Evolutionary conservation across 2,888 invertebrate species (phyloP).

Genomic region (Agrotis clavis): DNA sequence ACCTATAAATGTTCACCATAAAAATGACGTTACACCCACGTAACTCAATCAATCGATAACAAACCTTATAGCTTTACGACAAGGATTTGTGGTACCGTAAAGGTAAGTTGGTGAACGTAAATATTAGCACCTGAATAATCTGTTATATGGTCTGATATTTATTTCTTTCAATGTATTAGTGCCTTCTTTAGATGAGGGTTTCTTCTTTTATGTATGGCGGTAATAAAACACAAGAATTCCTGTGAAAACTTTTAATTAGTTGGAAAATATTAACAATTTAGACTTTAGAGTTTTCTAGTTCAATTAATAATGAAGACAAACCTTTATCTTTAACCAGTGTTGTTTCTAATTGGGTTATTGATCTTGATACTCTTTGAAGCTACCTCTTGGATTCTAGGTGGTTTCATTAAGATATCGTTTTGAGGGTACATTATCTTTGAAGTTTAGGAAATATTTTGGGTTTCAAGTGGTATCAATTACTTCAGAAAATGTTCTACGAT

Average conservation of each 20-base stretch:
- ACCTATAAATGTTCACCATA: slow-evolving; percentile 76
- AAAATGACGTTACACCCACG: slow-evolving; percentile 68
- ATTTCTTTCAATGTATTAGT: slow-evolving; percentile 69
- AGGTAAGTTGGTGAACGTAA: slow-evolving; percentile 56
- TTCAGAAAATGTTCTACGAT: neutral
- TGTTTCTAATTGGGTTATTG: slow-evolving; percentile 50
- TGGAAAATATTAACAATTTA: slow-evolving; percentile 36
- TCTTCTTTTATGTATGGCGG: slow-evolving; percentile 57
- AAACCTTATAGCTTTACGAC: slow-evolving; percentile 37
- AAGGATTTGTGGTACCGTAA: slow-evolving; percentile 23
- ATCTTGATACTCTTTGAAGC: slow-evolving; percentile 27
- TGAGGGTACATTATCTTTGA: slow-evolving; percentile 10
- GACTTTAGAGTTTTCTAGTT: slow-evolving; percentile 10
- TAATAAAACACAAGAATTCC: slow-evolving; percentile 53
- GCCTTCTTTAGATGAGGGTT: slow-evolving; percentile 51
- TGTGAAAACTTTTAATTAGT: slow-evolving; percentile 64
- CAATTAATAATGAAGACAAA: slow-evolving; percentile 1
- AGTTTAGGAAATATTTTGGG: slow-evolving; percentile 10
- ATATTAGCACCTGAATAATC: slow-evolving; percentile 72
- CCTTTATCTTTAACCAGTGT: slow-evolving; percentile 9
- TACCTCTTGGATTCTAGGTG: neutral
- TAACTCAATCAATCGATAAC: slow-evolving; percentile 27
- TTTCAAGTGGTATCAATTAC: neutral
- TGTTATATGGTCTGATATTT: slow-evolving; percentile 68
- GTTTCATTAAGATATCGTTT: neutral